Percentiles rank a stretch among this genome's conserved stretches.
phyloP scores from a whole-genome alignment of 2,113 vertebrate genomes.

The Mellivora capensis region DNA sequence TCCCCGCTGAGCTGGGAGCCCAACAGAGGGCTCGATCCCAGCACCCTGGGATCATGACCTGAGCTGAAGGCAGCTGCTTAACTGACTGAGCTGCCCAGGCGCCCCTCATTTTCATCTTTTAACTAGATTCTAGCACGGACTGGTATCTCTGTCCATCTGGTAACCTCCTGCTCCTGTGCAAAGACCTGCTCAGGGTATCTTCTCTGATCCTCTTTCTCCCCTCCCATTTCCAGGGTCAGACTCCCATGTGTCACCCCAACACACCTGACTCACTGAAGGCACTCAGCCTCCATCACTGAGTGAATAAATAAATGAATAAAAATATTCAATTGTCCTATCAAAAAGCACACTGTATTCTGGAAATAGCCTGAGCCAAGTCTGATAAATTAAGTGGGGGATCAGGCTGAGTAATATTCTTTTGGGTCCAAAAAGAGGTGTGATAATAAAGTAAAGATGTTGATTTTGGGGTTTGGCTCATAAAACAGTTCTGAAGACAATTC shows the following conservation, averaged over 20 bases:
- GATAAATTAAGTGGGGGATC: slow-evolving; percentile 31
- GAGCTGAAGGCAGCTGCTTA: neutral
- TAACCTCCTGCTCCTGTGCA: neutral
- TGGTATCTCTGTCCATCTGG: neutral
- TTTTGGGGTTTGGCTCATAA: slow-evolving; percentile 5
- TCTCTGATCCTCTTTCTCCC: neutral
- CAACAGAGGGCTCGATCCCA: neutral
- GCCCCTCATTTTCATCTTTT: neutral
- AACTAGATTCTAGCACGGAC: neutral
- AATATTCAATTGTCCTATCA: slow-evolving; percentile 17
- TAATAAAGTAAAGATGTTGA: slow-evolving; percentile 65
- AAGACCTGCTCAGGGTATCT: neutral
- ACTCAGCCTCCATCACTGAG: neutral
- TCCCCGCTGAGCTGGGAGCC: neutral
- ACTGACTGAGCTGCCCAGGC: neutral
- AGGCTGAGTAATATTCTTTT: slow-evolving; percentile 58
- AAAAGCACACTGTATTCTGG: neutral
- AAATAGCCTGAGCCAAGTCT: slow-evolving; percentile 32
- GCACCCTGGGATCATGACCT: neutral
- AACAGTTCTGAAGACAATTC: slow-evolving; percentile 54
- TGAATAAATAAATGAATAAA: slow-evolving; percentile 1
- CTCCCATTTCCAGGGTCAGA: neutral
- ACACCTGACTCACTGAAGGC: neutral
- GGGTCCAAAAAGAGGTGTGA: slow-evolving; percentile 61
- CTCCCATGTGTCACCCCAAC: neutral